These are phyloP conservation scores for Elephantulus edwardii DNA, from an alignment of 2,113 vertebrate species.

Conservation along the genomic window DNA sequence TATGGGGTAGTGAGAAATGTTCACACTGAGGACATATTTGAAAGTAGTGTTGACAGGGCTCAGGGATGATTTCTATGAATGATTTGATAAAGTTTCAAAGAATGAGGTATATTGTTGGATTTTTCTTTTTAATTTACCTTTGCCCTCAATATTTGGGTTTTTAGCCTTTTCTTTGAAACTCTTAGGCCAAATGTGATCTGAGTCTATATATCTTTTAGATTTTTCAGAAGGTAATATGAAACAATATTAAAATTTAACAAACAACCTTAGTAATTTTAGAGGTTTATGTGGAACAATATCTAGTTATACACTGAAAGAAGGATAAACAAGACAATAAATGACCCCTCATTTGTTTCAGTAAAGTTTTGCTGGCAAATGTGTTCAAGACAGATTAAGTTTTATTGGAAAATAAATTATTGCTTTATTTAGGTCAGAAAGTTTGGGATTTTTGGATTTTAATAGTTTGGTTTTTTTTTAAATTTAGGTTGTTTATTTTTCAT, in stretches of 20 bases:
- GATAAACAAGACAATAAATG: background rate
- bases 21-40: background rate
- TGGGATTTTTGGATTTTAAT: background rate
- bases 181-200: background rate
- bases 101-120: background rate
- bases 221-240: too few relatives aligned
- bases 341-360: background rate
- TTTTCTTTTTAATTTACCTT: too few relatives aligned
- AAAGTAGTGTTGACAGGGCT: background rate
- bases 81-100: background rate
- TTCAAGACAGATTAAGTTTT: background rate
- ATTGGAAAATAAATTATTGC: background rate
- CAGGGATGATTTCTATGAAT: background rate
- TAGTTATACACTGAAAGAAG: background rate
- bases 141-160: background rate
- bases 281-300: background rate
- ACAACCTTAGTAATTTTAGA: background rate
- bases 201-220: background rate
- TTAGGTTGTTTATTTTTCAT: too few relatives aligned
- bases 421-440: background rate
- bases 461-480: too few relatives aligned
- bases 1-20: background rate
- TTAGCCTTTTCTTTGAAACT: background rate
- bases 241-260: background rate
- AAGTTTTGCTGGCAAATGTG: background rate